Conservation (phyloP, 2,113 vertebrate genomes). For the Ginglymostoma cirratum region DNA sequence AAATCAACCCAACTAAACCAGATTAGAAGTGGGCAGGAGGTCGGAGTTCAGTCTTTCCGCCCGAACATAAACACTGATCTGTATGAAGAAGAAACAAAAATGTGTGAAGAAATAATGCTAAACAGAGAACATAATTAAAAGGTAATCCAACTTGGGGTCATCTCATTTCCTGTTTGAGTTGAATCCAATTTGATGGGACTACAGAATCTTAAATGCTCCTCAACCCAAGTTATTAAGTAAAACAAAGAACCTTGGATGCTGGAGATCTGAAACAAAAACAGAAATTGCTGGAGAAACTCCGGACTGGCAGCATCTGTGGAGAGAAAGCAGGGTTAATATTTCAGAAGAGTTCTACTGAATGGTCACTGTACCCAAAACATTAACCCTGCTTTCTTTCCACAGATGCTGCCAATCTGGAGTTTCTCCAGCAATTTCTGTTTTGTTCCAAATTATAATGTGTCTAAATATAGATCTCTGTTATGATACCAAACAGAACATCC, state of each 20-base stretch:
- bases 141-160: neutral
- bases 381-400: no score
- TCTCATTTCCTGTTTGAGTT: neutral
- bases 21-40: neutral
- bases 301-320: no score
- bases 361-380: no score
- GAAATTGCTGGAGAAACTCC: no score
- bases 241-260: no score
- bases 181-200: neutral
- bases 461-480: neutral
- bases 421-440: no score
- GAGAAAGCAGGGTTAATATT: no score
- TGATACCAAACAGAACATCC: neutral
- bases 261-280: no score
- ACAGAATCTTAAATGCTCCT: neutral
- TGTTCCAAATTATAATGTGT: neutral
- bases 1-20: neutral
- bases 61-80: neutral
- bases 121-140: neutral
- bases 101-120: neutral
- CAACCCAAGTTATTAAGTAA: neutral
- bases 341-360: no score
- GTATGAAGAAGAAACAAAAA: neutral
- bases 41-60: neutral
- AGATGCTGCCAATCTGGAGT: no score